Base-by-base conservation (phyloP, 1,140 invertebrate species). In the Anadara kagoshimensis region DNA sequence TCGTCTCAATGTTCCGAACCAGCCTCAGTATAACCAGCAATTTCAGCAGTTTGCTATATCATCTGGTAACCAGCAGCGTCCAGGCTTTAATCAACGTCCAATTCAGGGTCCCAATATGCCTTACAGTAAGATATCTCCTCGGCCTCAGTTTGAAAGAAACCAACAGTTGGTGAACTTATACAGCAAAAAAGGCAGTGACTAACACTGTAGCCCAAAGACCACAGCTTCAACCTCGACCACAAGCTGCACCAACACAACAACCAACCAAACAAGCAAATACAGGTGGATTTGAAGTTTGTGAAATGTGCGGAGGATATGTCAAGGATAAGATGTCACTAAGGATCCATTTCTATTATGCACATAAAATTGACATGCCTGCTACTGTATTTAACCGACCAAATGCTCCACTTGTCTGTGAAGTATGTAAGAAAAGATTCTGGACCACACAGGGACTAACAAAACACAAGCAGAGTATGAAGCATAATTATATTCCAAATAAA, bases 301-400 rank as follows among this genome's bases (percentile, higher is more conserved):
- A 88, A 59, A 84, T 88, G 11, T 88, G 87, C 82, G 85, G 85
- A 24, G 87, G 86, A 26, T 87, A 87, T 78, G 85, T 88, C 0
- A 87, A 87, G 63, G 87, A 88, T 53, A 67, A 82, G 43, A 85
- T 87, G 62, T 84, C 86, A 20, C 59, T 88, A 47, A 70, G 86
- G 20, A 87, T 87, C 61, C 87, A 88, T 62, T 88, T 88, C 61
- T 87, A 80, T 56, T 85, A 85, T 74, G 85, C 86, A 63, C 87
- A 89, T 73, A 79, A 83, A 65, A 83, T 86, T 64, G 85, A 87
- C 53, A 79, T 87, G 73, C 82, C 84, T 12, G 79, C 78, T 67
- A 72, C 73, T 54, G 68, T 87, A 43, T 86, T 86, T 69, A 84
- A 78, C 43, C 76, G 82, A 26, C 62, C 71, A 16, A 58, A 76